Evolutionary conservation across 1,140 invertebrate species (phyloP).

Genomic region (Coptotermes formosanus): DNA sequence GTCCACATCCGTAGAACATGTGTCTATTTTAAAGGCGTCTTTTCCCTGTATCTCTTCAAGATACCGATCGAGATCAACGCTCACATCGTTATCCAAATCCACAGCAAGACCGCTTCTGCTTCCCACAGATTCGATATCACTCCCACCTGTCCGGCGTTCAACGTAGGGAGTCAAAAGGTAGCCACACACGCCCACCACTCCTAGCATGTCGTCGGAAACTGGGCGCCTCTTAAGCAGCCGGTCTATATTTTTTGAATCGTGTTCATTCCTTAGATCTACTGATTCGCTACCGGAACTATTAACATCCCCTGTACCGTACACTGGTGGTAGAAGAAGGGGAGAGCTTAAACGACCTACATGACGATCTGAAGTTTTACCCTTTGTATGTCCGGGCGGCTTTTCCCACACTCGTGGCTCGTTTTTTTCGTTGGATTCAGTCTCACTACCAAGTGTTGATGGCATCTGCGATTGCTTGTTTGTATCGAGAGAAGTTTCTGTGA

Average conservation of each 20-base stretch:
- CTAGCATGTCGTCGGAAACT: constrained; percentile 60
- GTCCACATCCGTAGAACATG: constrained; percentile 46
- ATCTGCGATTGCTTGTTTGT: constrained; percentile 31
- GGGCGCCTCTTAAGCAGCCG: constrained; percentile 67
- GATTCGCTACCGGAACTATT: constrained; percentile 43
- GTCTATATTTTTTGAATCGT: constrained; percentile 50
- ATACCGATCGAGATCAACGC: constrained; percentile 61
- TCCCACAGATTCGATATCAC: constrained; percentile 52
- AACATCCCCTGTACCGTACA: background rate
- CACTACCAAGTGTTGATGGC: background rate
- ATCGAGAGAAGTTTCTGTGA: constrained; percentile 44
- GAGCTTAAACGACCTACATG: background rate
- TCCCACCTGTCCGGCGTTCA: constrained; percentile 63
- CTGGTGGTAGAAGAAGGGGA: background rate
- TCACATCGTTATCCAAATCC: constrained; percentile 42
- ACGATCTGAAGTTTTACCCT: background rate
- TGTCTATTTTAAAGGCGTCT: constrained; percentile 48
- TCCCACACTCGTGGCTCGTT: background rate
- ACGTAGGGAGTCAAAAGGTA: constrained; percentile 49
- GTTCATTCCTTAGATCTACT: constrained; percentile 55
- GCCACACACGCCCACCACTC: constrained; percentile 48
- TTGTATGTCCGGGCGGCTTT: background rate
- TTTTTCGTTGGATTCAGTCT: background rate
- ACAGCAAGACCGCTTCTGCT: constrained; percentile 39
- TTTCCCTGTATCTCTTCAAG: constrained; percentile 60